phyloP scores from a whole-genome alignment of 2,888 invertebrate genomes.

The Volucella bombylans region DNA sequence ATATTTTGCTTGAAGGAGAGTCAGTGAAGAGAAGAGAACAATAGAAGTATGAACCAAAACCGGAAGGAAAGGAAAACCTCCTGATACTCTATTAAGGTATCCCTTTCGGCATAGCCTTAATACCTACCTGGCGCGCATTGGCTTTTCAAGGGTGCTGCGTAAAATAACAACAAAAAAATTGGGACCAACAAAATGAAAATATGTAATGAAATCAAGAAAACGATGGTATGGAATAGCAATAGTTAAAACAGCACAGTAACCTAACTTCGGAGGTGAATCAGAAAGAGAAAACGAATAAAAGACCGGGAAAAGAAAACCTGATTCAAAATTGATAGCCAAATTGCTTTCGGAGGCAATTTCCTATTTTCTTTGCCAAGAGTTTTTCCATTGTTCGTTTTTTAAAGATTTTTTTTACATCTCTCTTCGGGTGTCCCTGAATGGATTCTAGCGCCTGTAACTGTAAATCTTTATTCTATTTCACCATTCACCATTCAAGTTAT shows the following conservation, averaged over 20 bases:
- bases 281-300: slow-evolving; percentile 7
- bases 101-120: background rate
- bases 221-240: background rate
- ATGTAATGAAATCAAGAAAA: slow-evolving; percentile 28
- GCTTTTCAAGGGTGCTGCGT: slow-evolving; percentile 53
- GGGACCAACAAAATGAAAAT: slow-evolving; percentile 8
- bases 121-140: slow-evolving; percentile 53
- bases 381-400: slow-evolving; percentile 64
- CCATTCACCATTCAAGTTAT: slow-evolving; percentile 71
- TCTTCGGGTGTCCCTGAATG: slow-evolving; percentile 13
- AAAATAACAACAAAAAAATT: slow-evolving; percentile 46
- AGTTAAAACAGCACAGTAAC: background rate
- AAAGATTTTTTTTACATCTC: slow-evolving; percentile 54
- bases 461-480: slow-evolving; percentile 67
- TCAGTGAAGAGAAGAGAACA: background rate
- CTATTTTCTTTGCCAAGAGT: slow-evolving; percentile 64
- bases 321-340: slow-evolving; percentile 73
- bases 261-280: background rate
- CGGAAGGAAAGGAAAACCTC: background rate
- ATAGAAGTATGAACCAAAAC: slow-evolving; percentile 16
- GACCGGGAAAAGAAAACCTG: slow-evolving; percentile 30
- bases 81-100: slow-evolving; percentile 28
- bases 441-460: slow-evolving; percentile 42
- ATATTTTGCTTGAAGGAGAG: background rate
- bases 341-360: slow-evolving; percentile 71